Evolutionary conservation across 2,113 vertebrate genomes (phyloP), one percentile per base, ranked within the genome.

Genomic region (Cavia porcellus): DNA sequence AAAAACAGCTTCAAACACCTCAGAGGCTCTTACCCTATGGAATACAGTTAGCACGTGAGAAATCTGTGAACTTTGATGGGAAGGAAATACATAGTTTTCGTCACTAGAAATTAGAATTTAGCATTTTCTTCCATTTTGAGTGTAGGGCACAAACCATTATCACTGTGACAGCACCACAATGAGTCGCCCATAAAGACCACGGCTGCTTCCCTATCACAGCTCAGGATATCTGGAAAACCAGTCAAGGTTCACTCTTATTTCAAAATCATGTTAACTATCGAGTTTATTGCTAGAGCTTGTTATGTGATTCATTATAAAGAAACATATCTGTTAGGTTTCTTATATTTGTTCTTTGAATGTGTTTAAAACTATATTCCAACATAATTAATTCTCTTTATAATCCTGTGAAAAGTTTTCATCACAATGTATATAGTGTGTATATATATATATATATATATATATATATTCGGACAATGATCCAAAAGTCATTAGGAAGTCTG

Each of bases 311-410:
- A 47, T 91, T 75, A 91, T 38, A 85, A 75, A 84, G 55, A 70
- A 93, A 72, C 9, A 7, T 32, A 79, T 59, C 72, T 70, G 38
- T 55, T 61, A 42, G 12, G 45, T 81, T 80, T 75, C 10, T 45
- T 30, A 30, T 93, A 70, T 89, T 62, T 92, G 57, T 61, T 92
- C 64, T 75, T 90, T 96, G 55, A 59, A 47, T 91, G 61, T 10
- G 24, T 57, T 93, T 57, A 93, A 93, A 85, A 57, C 19, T 88
- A 9, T 62, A 66, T 93, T 90, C 87, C 50, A 35, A n/a, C 52
- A 15, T 32, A 79, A 89, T 77, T 87, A 28, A 95, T 92, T 94
- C 93, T 92, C 61, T 95, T 96, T 84, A 22, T 38, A 72, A 84
- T 55, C 35, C 55, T 79, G 1, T 30, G 81, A 85, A 84, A 81